phyloP scores from a whole-genome alignment of 2,888 invertebrate species.

The Mesorhabditis belari region DNA sequence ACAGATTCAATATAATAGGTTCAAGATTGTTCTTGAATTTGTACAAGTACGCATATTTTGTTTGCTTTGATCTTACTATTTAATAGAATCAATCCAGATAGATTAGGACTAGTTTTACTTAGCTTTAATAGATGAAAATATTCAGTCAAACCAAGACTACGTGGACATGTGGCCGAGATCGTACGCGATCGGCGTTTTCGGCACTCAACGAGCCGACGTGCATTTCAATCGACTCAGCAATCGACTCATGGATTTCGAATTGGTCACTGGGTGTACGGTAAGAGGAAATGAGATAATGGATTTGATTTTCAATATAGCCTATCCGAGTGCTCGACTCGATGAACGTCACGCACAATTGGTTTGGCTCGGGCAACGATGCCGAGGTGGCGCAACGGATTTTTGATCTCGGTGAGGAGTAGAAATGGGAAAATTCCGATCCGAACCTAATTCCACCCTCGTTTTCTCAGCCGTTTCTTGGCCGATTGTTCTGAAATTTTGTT shows the following conservation, averaged over 20 bases:
- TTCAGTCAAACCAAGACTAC: conserved; percentile 31
- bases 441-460: no score
- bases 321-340: conserved; percentile 61
- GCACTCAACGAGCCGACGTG: conserved; percentile 78
- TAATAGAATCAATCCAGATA: no score
- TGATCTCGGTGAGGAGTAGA: conserved; percentile 26
- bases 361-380: conserved; percentile 71
- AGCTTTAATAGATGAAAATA: no score
- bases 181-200: conserved; percentile 81
- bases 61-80: no score
- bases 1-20: no score
- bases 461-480: no score
- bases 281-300: neutral
- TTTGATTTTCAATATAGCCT: neutral
- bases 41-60: no score
- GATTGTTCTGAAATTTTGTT: no score
- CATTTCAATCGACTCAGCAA: conserved; percentile 83
- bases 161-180: conserved; percentile 62
- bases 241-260: conserved; percentile 69
- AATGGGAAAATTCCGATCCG: no score
- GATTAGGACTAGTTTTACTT: no score
- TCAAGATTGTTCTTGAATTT: no score
- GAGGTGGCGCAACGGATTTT: conserved; percentile 66
- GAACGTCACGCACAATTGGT: conserved; percentile 89
- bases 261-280: conserved; percentile 67